phyloP scores from a whole-genome alignment of 2,797 vertebrate species.

The Ataeniobius toweri region DNA sequence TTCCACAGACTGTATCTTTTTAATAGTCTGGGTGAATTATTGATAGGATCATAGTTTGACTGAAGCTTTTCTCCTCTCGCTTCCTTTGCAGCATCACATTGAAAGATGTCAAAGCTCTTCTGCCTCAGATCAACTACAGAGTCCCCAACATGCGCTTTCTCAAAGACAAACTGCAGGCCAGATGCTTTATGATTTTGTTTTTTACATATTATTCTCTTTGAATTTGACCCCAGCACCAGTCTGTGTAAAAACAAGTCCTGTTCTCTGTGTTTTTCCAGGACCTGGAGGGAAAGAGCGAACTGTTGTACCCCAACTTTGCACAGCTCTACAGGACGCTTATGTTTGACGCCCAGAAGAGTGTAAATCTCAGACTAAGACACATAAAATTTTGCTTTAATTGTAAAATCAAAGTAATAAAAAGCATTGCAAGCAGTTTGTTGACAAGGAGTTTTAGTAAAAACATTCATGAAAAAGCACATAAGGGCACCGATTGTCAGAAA shows the following conservation, averaged over 20 bases:
- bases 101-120: conserved; percentile 75
- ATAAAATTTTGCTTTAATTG: not conserved
- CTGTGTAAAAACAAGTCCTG: not conserved
- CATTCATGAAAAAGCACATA: not conserved
- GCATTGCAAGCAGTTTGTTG: too few species aligned
- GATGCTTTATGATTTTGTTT: not conserved
- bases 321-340: conserved; percentile 89
- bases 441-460: not conserved
- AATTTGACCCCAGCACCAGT: not conserved
- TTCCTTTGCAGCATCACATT: conserved; percentile 67
- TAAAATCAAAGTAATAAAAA: not conserved
- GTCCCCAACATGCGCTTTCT: conserved; percentile 78
- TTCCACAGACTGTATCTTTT: not conserved
- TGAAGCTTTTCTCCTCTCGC: not conserved
- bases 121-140: conserved; percentile 77
- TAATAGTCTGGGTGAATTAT: not conserved
- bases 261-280: conserved; percentile 72
- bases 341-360: conserved; percentile 87
- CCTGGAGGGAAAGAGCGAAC: conserved; percentile 84
- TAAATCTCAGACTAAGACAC: conserved; percentile 63
- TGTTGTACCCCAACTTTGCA: conserved; percentile 84
- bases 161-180: conserved; percentile 78
- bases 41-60: not conserved
- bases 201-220: not conserved
- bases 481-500: not conserved